Evolutionary conservation across 2,797 vertebrate species (phyloP).

Genomic region (Distichodus sexfasciatus): DNA sequence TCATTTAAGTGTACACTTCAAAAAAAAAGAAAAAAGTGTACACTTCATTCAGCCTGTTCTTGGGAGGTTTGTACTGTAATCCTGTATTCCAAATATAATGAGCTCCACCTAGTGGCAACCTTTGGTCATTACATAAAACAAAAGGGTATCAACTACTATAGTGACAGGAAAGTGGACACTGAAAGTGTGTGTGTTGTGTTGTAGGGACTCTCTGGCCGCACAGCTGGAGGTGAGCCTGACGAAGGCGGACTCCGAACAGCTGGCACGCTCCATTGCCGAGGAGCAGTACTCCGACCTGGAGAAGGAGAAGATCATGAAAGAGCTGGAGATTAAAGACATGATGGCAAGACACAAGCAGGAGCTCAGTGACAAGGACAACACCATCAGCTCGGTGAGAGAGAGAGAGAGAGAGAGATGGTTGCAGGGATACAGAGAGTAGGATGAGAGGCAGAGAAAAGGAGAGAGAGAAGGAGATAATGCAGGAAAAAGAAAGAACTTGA

Average conservation of each 20-base stretch:
- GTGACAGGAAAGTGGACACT: not conserved
- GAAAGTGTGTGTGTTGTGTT: constrained; percentile 5
- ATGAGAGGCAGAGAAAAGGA: too few relatives aligned
- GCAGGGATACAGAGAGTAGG: too few relatives aligned
- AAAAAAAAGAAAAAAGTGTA: too few relatives aligned
- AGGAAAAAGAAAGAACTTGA: too few relatives aligned
- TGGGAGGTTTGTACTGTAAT: too few relatives aligned
- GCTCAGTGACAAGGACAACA: constrained; percentile 89
- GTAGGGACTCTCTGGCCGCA: constrained; percentile 86
- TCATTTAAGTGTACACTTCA: too few relatives aligned
- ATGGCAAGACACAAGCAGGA: constrained; percentile 91
- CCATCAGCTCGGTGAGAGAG: constrained; percentile 87
- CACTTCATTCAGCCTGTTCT: too few relatives aligned
- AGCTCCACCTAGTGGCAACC: too few relatives aligned
- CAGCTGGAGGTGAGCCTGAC: constrained; percentile 91
- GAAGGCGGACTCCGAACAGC: constrained; percentile 91
- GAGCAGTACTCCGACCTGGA: constrained; percentile 94
- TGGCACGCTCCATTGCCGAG: constrained; percentile 93
- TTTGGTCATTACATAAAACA: too few relatives aligned
- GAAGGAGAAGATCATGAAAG: constrained; percentile 99
- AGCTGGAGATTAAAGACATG: constrained; percentile 97
- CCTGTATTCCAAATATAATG: too few relatives aligned
- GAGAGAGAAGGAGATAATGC: too few relatives aligned
- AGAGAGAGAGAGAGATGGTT: not conserved
- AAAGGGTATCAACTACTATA: too few relatives aligned